Percentiles rank a stretch among this genome's conserved stretches.
phyloP scores from a whole-genome alignment of 2,888 invertebrate species.

The Scotopteryx bipunctaria region DNA sequence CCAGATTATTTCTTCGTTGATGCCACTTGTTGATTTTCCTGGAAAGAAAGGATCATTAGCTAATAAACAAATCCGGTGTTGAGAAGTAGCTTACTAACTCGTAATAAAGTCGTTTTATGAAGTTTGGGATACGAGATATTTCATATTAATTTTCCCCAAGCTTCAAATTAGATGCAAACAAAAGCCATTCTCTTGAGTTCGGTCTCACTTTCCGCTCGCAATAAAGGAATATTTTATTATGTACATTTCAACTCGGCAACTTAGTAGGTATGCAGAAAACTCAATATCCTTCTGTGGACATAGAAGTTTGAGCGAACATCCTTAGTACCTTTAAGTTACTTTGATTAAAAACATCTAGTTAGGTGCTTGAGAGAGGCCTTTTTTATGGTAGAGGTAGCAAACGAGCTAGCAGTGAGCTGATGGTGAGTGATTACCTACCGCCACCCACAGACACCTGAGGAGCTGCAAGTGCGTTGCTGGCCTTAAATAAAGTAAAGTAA shows the following conservation, averaged over 20 bases:
- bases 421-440: too few relatives aligned
- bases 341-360: constrained; percentile 4
- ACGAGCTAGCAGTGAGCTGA: not conserved
- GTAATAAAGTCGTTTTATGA: too few relatives aligned
- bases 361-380: too few relatives aligned
- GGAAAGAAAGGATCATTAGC: constrained; percentile 36
- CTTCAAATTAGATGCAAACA: constrained; percentile 8
- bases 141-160: not conserved
- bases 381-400: too few relatives aligned
- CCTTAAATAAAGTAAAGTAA: too few relatives aligned
- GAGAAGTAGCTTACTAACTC: too few relatives aligned
- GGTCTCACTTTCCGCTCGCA: not conserved
- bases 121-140: not conserved
- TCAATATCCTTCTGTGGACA: too few relatives aligned
- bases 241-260: not conserved
- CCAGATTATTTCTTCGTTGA: constrained; percentile 95
- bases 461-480: too few relatives aligned
- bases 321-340: not conserved
- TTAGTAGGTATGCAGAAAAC: constrained; percentile 1
- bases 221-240: constrained; percentile 17
- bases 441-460: too few relatives aligned
- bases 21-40: constrained; percentile 92
- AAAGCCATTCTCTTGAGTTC: constrained; percentile 8
- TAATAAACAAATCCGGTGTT: not conserved
- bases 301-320: too few relatives aligned